A percentile compares a stretch with the other conserved stretches of the same genome.
phyloP scores from a whole-genome alignment of 2,888 invertebrate genomes.

The Sesamia inferens region DNA sequence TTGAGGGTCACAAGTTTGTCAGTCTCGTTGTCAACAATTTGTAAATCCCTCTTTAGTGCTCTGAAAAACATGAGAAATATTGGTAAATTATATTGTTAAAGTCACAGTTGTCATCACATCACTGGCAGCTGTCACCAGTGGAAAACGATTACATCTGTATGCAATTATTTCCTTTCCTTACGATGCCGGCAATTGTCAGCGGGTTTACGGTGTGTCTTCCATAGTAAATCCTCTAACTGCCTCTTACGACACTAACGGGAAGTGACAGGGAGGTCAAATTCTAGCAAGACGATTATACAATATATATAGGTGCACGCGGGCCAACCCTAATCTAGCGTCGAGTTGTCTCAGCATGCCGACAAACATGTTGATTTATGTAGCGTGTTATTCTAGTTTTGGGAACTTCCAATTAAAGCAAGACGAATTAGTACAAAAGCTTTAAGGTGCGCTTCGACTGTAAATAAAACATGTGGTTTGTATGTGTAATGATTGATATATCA shows the following conservation, averaged over 20 bases:
- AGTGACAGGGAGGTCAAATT: constrained; percentile 48
- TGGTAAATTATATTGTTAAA: neutral
- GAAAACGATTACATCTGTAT: constrained; percentile 14
- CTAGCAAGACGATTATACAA: constrained; percentile 37
- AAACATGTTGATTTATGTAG: constrained; percentile 72
- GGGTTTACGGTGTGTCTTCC: constrained; percentile 10
- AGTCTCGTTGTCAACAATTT: neutral
- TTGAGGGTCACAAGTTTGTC: neutral
- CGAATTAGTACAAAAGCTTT: constrained; percentile 63
- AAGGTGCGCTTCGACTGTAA: constrained; percentile 47
- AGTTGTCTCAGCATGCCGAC: constrained; percentile 69
- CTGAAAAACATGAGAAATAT: neutral
- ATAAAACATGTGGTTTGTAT: constrained; percentile 26
- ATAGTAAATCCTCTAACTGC: constrained; percentile 2
- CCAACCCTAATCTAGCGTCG: constrained; percentile 70
- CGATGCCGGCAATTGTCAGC: neutral
- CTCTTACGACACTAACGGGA: constrained; percentile 43
- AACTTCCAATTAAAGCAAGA: constrained; percentile 66
- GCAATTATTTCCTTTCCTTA: neutral
- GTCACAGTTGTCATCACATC: neutral
- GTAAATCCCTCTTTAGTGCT: neutral
- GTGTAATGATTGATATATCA: constrained; percentile 32
- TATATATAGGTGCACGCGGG: constrained; percentile 35
- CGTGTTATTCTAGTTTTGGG: constrained; percentile 65
- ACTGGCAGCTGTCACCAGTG: constrained; percentile 2